These are phyloP conservation scores for Isotomurus palustris DNA, from an alignment of 2,888 invertebrate species.

Conservation along the genomic window DNA sequence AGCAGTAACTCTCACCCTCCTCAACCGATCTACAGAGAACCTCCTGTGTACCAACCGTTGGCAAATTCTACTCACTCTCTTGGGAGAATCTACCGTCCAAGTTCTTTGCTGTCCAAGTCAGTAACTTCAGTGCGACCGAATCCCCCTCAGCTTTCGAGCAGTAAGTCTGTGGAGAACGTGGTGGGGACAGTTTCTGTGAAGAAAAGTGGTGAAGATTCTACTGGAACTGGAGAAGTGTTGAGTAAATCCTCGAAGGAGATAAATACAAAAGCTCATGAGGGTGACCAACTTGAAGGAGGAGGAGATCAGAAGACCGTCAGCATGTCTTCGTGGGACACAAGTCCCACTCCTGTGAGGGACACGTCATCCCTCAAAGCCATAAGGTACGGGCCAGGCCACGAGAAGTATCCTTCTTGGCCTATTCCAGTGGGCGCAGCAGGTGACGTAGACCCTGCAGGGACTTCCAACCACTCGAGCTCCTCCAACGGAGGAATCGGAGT, in stretches of 20 bases:
- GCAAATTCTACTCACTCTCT: background rate
- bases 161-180: background rate
- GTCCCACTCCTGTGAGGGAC: conserved; percentile 63
- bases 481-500: background rate
- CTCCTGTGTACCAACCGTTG: conserved; percentile 1
- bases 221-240: background rate
- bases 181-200: background rate
- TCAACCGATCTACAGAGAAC: conserved; percentile 8
- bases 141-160: too few relatives aligned
- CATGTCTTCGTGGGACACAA: too few relatives aligned
- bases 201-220: background rate
- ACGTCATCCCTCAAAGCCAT: conserved; percentile 63
- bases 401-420: conserved; percentile 71
- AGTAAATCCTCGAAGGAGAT: too few relatives aligned
- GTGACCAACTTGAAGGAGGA: too few relatives aligned
- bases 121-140: too few relatives aligned
- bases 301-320: too few relatives aligned
- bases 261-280: too few relatives aligned
- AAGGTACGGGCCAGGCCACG: conserved; percentile 66
- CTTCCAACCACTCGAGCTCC: conserved; percentile 20
- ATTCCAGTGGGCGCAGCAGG: conserved; percentile 56
- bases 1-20: too few relatives aligned
- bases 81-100: background rate
- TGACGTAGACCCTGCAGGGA: conserved; percentile 54
- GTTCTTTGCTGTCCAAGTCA: too few relatives aligned